Evolutionary conservation across 2,113 vertebrate genomes (phyloP).

Genomic region (Alethe castanea): DNA sequence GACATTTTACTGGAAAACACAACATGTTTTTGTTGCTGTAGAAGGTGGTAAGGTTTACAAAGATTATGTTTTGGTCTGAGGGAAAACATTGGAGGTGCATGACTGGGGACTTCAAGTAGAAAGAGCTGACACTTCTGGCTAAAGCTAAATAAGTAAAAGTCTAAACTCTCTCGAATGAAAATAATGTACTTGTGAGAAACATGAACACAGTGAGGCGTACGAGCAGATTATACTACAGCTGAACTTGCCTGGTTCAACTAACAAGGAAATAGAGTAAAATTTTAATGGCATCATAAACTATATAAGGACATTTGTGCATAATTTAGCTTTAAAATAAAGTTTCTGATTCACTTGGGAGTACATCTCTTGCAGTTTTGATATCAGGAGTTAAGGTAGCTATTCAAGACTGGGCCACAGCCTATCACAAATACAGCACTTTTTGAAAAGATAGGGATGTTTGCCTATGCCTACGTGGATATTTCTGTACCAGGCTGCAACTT

Average conservation of each 20-base stretch:
- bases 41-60: slow-evolving; percentile 25
- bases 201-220: background rate
- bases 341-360: background rate
- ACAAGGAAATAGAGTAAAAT: background rate
- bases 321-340: background rate
- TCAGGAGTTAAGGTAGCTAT: background rate
- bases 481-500: background rate
- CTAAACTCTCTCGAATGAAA: background rate
- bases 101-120: slow-evolving; percentile 6
- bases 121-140: background rate
- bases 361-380: background rate
- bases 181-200: background rate
- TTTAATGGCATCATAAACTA: background rate
- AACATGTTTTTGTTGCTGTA: slow-evolving; percentile 44
- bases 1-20: slow-evolving; percentile 23
- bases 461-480: background rate
- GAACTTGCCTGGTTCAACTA: background rate
- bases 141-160: slow-evolving; percentile 16
- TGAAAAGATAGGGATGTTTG: background rate
- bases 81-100: slow-evolving; percentile 20
- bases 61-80: slow-evolving; percentile 36
- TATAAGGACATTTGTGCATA: background rate
- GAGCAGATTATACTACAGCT: background rate
- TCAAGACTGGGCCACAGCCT: background rate
- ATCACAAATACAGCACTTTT: background rate